A percentile compares a stretch with the other conserved stretches of the same genome.
phyloP scores from a whole-genome alignment of 2,797 vertebrate genomes.

The Anguilla obscura region DNA sequence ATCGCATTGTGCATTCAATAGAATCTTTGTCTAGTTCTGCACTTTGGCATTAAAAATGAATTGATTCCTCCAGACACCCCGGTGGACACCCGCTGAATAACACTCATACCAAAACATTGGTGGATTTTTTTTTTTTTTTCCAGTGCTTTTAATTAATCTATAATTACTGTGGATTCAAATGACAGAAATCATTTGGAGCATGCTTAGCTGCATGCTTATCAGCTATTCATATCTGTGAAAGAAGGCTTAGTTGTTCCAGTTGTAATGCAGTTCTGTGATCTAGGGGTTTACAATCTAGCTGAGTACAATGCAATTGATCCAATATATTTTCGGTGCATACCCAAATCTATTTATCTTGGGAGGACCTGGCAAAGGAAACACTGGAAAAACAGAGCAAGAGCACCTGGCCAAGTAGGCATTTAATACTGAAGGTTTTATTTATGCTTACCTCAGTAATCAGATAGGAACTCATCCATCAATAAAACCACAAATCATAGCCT shows the following conservation, averaged over 20 bases:
- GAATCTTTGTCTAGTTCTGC: not conserved
- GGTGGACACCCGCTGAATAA: not conserved
- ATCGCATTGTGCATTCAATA: not conserved
- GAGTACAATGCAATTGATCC: not conserved
- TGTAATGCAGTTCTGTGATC: not conserved
- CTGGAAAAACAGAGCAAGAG: not conserved
- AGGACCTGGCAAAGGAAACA: not conserved
- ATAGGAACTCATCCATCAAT: not conserved
- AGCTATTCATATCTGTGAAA: not conserved
- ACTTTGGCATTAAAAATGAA: not conserved
- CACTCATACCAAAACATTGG: not conserved
- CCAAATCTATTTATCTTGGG: not conserved
- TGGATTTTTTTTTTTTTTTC: not conserved
- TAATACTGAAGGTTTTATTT: not conserved
- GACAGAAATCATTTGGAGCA: too few relatives aligned
- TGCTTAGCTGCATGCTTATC: too few relatives aligned
- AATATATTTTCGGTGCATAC: not conserved
- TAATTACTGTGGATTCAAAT: not conserved
- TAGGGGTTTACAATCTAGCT: not conserved
- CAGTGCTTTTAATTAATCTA: not conserved
- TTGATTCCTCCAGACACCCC: not conserved
- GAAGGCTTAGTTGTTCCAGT: not conserved
- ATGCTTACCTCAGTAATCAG: not conserved
- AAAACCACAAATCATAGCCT: not conserved
- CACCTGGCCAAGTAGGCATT: not conserved